Percentiles rank a stretch among this genome's conserved stretches.
Evolutionary conservation across 2,113 vertebrate genomes (phyloP).

Genomic region (Myocastor coypus): DNA sequence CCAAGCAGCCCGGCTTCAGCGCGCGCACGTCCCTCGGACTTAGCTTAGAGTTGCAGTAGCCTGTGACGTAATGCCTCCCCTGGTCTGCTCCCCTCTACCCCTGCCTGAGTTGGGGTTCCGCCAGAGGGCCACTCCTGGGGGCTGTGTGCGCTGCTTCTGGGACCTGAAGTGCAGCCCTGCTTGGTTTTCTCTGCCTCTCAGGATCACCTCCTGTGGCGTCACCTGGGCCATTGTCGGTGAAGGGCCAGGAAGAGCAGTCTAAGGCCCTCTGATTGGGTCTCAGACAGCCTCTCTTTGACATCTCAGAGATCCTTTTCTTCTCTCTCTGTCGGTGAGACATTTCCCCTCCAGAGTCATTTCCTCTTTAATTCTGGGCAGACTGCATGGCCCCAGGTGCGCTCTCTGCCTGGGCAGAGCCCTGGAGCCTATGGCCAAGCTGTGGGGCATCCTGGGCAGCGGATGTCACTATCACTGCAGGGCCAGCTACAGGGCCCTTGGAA

Average conservation of each 20-base stretch:
- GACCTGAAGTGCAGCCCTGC: rapidly evolving
- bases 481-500: too few species aligned
- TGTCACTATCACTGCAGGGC: not conserved
- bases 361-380: not conserved
- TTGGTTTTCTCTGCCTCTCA: not conserved
- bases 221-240: not conserved
- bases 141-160: rapidly evolving
- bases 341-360: not conserved
- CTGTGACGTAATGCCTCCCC: rapidly evolving
- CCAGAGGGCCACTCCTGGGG: rapidly evolving
- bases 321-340: not conserved
- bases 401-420: rapidly evolving
- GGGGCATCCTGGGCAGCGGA: not conserved
- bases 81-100: not conserved
- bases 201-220: rapidly evolving
- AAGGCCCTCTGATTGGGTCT: rapidly evolving
- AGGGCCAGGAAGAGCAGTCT: not conserved
- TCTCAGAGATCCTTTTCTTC: not conserved
- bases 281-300: not conserved
- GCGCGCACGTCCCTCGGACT: too few species aligned
- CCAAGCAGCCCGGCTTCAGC: rapidly evolving
- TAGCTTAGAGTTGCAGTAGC: not conserved
- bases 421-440: rapidly evolving
- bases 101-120: rapidly evolving
- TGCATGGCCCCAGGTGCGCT: not conserved